Evolutionary conservation across 2,888 invertebrate species (phyloP).

Genomic region (Argynnis bischoffii): DNA sequence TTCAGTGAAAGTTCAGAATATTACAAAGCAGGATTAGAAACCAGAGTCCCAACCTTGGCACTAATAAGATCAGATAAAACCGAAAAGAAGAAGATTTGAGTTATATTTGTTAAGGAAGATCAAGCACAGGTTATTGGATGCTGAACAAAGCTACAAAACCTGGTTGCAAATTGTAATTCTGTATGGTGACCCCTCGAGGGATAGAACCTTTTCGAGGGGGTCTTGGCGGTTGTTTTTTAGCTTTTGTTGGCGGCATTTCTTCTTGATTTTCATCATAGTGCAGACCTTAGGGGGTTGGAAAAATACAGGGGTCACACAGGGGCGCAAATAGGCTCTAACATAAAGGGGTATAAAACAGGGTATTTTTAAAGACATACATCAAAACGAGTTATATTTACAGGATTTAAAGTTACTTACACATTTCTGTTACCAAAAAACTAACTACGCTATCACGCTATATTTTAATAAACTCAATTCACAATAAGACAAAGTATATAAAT

Average conservation of each 20-base stretch:
- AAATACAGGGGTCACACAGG: constrained; percentile 33
- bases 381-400: constrained; percentile 14
- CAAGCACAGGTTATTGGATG: constrained; percentile 26
- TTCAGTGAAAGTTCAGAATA: no score
- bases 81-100: no score
- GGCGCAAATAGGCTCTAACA: constrained; percentile 11
- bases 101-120: constrained; percentile 7
- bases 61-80: not conserved
- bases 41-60: not conserved
- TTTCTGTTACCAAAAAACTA: constrained; percentile 3
- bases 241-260: constrained; percentile 64
- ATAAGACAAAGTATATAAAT: no score
- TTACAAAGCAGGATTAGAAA: constrained; percentile 2
- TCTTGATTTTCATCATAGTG: constrained; percentile 91
- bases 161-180: constrained; percentile 70
- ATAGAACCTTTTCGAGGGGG: constrained; percentile 90
- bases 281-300: constrained; percentile 82
- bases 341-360: not conserved
- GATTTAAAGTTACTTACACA: not conserved
- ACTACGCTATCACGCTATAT: not conserved
- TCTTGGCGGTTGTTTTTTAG: constrained; percentile 83
- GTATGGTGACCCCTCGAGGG: constrained; percentile 77
- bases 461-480: no score
- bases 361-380: not conserved
- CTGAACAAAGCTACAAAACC: constrained; percentile 48